phyloP scores from a whole-genome alignment of 2,888 invertebrate species.

The Vanessa cardui region DNA sequence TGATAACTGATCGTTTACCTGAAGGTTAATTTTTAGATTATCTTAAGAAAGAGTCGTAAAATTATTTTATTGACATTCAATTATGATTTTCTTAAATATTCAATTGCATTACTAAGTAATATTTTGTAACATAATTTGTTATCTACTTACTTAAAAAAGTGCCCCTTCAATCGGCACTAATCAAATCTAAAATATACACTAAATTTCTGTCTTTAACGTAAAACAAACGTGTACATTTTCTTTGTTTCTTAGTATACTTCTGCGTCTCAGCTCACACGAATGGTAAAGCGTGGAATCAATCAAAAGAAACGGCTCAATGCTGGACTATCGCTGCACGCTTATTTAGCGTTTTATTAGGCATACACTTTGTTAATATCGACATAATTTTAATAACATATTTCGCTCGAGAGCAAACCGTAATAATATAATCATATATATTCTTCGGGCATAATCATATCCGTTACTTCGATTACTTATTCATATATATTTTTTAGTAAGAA shows the following conservation, averaged over 20 bases:
- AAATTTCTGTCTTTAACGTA: conserved; percentile 16
- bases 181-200: not conserved
- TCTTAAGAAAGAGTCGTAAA: conserved; percentile 12
- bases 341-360: conserved; percentile 30
- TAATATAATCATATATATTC: not conserved
- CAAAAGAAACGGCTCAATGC: conserved; percentile 30
- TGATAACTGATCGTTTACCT: conserved; percentile 20
- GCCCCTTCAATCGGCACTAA: no score
- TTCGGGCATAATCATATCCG: no score
- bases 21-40: conserved; percentile 19
- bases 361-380: conserved; percentile 12
- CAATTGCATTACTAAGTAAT: not conserved
- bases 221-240: conserved; percentile 13
- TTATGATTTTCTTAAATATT: not conserved
- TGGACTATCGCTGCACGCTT: conserved; percentile 33
- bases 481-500: no score
- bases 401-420: not conserved
- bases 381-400: not conserved
- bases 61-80: not conserved
- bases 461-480: no score
- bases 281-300: conserved; percentile 43
- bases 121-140: not conserved
- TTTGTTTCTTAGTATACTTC: conserved; percentile 7
- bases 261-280: conserved; percentile 35
- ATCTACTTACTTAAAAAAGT: not conserved